These are phyloP conservation scores for Agrilus mali DNA, from an alignment of 2,888 invertebrate species.

Conservation along the genomic window DNA sequence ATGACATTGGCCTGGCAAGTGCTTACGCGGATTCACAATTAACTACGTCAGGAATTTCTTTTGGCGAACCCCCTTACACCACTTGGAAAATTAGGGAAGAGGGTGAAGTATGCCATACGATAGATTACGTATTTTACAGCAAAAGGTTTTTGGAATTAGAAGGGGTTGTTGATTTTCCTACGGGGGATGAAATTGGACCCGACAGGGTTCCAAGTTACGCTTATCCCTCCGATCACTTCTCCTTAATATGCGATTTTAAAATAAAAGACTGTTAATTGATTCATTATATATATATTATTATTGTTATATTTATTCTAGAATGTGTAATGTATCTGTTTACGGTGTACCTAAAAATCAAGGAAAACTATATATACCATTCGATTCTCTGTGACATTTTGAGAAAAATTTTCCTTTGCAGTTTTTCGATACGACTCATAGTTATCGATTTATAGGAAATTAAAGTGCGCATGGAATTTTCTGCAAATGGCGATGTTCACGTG, in stretches of 20 bases:
- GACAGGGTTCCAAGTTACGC: constrained; percentile 51
- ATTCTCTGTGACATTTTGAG: too few species aligned
- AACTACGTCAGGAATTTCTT: constrained; percentile 17
- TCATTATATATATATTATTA: too few species aligned
- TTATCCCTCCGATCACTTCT: constrained; percentile 70
- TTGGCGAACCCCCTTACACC: constrained; percentile 55
- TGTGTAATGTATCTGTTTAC: too few species aligned
- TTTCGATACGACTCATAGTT: too few species aligned
- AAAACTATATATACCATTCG: too few species aligned
- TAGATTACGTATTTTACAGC: constrained; percentile 62
- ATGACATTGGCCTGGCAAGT: constrained; percentile 35
- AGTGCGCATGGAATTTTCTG: too few species aligned
- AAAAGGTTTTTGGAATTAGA: constrained; percentile 43
- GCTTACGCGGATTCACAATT: constrained; percentile 37
- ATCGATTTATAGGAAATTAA: too few species aligned
- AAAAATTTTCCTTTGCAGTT: too few species aligned
- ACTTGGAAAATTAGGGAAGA: constrained; percentile 65
- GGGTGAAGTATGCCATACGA: constrained; percentile 58
- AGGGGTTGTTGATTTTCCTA: constrained; percentile 46
- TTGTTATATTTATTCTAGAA: too few species aligned
- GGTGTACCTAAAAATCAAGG: too few species aligned
- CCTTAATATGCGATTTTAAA: constrained; percentile 52
- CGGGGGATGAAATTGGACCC: constrained; percentile 51
- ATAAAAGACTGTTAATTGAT: constrained; percentile 5
- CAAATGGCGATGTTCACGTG: too few species aligned